A percentile compares a stretch with the other conserved stretches of the same genome.
Conservation (phyloP, 2,888 invertebrate genomes). For the Hymenopus coronatus region DNA sequence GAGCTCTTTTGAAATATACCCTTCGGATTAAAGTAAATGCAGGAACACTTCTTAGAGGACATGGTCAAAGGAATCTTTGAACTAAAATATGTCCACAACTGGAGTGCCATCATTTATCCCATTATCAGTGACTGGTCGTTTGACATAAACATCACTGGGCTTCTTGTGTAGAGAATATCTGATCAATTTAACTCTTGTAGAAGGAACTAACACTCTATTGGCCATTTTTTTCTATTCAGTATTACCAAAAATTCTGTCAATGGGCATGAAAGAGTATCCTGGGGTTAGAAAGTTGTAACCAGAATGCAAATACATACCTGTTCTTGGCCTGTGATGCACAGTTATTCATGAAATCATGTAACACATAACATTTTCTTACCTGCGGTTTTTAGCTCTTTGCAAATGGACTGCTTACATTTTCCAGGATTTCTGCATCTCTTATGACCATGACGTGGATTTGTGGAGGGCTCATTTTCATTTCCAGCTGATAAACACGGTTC, state of each 20-base stretch:
- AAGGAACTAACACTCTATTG: too few species aligned
- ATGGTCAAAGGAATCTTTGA: background rate
- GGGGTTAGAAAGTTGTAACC: background rate
- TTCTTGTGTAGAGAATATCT: too few species aligned
- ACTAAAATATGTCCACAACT: conserved; percentile 5
- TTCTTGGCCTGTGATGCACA: too few species aligned
- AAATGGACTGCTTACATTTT: conserved; percentile 1
- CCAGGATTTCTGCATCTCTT: conserved; percentile 9
- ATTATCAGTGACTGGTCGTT: background rate
- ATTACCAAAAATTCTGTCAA: too few species aligned
- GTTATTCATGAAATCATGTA: too few species aligned
- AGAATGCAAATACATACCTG: too few species aligned
- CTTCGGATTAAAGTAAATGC: conserved; percentile 1
- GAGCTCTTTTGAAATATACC: background rate
- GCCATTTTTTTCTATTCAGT: too few species aligned
- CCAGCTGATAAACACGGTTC: background rate
- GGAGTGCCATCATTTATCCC: conserved; percentile 8
- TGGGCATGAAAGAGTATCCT: too few species aligned
- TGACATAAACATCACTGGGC: too few species aligned
- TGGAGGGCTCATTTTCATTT: background rate
- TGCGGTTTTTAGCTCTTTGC: background rate
- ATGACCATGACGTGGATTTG: background rate
- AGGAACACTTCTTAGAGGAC: conserved; percentile 15
- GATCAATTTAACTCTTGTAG: too few species aligned
- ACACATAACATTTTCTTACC: background rate